Percentiles rank a stretch among this genome's conserved stretches.
These are phyloP conservation scores for Vulpes lagopus DNA, from an alignment of 2,113 vertebrate species.

Conservation along the genomic window DNA sequence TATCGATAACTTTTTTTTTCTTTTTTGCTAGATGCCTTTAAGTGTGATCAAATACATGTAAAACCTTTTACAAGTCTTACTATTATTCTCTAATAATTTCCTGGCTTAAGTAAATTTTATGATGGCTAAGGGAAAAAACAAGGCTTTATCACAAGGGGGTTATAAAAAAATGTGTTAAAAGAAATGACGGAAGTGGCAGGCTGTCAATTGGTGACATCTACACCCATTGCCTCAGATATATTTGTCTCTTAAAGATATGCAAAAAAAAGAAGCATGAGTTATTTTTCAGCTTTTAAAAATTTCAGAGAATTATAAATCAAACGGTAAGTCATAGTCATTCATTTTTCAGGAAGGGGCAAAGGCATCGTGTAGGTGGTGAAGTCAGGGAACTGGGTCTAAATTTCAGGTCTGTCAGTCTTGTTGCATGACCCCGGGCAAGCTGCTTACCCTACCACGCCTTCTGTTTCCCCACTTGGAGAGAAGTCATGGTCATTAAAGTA, in stretches of 20 bases:
- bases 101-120: neutral
- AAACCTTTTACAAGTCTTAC: neutral
- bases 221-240: neutral
- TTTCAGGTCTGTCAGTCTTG: neutral
- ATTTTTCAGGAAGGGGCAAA: neutral
- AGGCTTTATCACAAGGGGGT: neutral
- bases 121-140: neutral
- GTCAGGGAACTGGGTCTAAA: neutral
- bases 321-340: neutral
- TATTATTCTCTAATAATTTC: neutral
- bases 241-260: neutral
- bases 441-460: neutral
- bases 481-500: neutral
- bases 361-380: neutral
- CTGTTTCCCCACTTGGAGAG: neutral
- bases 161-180: neutral
- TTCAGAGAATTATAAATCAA: neutral
- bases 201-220: neutral
- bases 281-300: constrained; percentile 23
- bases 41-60: neutral
- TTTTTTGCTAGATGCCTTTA: neutral
- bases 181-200: neutral
- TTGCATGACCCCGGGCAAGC: neutral
- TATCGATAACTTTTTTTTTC: neutral
- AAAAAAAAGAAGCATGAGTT: neutral